phyloP scores from a whole-genome alignment of 2,888 invertebrate genomes.

The Ferrisia virgata region DNA sequence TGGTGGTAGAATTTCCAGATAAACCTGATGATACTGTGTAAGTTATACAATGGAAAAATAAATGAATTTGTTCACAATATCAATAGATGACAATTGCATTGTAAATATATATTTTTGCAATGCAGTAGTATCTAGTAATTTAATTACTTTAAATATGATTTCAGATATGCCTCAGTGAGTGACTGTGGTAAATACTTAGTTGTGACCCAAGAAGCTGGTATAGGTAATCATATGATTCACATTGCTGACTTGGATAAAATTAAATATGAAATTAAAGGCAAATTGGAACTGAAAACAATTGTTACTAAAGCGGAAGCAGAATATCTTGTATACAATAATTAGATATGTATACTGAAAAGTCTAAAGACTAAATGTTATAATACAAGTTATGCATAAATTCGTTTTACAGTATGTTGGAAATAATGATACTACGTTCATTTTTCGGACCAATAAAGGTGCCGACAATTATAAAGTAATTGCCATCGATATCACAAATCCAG shows the following conservation, averaged over 20 bases:
- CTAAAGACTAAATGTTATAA: too few species aligned
- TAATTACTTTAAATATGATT: too few species aligned
- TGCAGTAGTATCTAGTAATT: too few species aligned
- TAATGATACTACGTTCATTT: slow-evolving; percentile 60
- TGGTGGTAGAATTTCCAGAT: slow-evolving; percentile 85
- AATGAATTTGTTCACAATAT: too few species aligned
- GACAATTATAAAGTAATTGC: slow-evolving; percentile 85
- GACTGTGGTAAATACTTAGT: slow-evolving; percentile 89
- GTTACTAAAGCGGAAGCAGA: slow-evolving; percentile 89
- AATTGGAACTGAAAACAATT: slow-evolving; percentile 71
- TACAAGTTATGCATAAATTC: too few species aligned
- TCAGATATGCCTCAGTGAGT: slow-evolving; percentile 65
- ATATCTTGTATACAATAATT: slow-evolving; percentile 69
- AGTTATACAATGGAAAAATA: too few species aligned
- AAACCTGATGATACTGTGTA: slow-evolving; percentile 88
- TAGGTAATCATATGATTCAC: slow-evolving; percentile 85
- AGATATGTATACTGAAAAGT: too few species aligned
- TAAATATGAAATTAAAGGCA: slow-evolving; percentile 62
- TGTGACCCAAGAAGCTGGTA: slow-evolving; percentile 78
- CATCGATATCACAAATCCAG: slow-evolving; percentile 72
- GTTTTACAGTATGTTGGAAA: slow-evolving; percentile 81
- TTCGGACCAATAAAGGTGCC: slow-evolving; percentile 73
- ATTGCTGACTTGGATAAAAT: slow-evolving; percentile 68
- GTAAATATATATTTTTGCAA: too few species aligned
- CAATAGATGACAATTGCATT: too few species aligned